Conservation (phyloP, 2,113 vertebrate species). For the Aegithalos caudatus region DNA sequence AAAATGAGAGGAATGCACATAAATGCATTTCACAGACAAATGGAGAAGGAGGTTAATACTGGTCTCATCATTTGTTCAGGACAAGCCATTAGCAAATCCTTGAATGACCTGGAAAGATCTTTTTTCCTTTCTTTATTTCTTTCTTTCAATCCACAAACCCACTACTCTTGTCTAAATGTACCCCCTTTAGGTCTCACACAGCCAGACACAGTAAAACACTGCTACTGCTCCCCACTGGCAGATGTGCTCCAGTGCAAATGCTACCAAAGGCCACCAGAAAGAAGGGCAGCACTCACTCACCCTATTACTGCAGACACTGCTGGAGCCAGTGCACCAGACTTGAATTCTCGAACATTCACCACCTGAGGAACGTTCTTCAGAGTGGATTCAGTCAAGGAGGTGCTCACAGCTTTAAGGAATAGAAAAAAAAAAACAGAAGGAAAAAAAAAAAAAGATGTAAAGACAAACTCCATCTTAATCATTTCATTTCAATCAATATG, state of each 20-base stretch:
- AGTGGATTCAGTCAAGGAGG: constrained; percentile 85
- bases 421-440: not conserved
- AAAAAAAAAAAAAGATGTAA: not conserved
- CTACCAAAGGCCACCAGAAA: not conserved
- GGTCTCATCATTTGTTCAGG: not conserved
- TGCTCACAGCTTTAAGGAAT: constrained; percentile 59
- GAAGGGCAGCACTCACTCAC: constrained; percentile 70
- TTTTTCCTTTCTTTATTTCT: not conserved
- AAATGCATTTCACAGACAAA: not conserved
- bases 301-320: constrained; percentile 71
- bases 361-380: constrained; percentile 90
- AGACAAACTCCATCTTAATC: not conserved
- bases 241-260: not conserved
- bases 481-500: not conserved
- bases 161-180: not conserved
- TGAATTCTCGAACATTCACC: constrained; percentile 88
- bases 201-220: not conserved
- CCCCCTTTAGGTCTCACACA: not conserved
- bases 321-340: constrained; percentile 64
- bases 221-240: constrained; percentile 31
- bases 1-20: not conserved
- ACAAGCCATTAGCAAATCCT: not conserved
- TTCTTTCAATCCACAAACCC: not conserved
- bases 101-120: not conserved
- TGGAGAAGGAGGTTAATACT: not conserved